These are phyloP conservation scores for Zhengitettix transpicula DNA, from an alignment of 2,888 invertebrate genomes.

Conservation along the genomic window DNA sequence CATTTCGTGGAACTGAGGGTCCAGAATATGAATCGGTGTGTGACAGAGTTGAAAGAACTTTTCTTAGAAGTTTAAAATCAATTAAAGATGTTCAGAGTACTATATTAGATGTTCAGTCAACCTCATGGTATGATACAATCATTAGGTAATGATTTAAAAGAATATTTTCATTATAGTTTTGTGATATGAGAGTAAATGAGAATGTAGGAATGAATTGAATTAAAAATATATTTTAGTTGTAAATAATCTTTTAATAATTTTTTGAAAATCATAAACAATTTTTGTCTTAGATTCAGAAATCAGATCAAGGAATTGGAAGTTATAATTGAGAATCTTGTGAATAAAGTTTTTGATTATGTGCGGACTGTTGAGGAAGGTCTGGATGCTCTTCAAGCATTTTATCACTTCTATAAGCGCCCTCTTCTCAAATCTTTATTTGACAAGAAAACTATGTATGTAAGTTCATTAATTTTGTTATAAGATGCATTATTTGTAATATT, in stretches of 20 bases:
- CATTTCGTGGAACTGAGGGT: constrained; percentile 59
- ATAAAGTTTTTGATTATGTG: constrained; percentile 58
- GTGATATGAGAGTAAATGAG: not conserved
- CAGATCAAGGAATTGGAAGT: constrained; percentile 41
- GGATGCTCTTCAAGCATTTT: constrained; percentile 55
- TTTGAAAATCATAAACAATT: not conserved
- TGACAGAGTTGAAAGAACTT: constrained; percentile 55
- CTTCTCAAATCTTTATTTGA: constrained; percentile 52
- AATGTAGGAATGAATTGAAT: not conserved
- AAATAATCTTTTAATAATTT: not conserved
- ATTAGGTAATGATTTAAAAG: constrained; percentile 19
- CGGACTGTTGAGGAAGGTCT: constrained; percentile 69
- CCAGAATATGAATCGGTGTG: constrained; percentile 48
- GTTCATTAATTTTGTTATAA: constrained; percentile 3
- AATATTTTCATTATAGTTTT: not conserved
- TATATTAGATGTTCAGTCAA: constrained; percentile 61
- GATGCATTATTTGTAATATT: too few species aligned
- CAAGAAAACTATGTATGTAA: constrained; percentile 44
- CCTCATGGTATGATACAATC: constrained; percentile 69
- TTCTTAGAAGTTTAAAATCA: constrained; percentile 41
- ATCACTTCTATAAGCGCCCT: constrained; percentile 60
- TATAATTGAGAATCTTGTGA: constrained; percentile 67
- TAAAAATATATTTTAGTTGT: not conserved
- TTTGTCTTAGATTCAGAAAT: constrained; percentile 27
- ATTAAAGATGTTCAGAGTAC: constrained; percentile 41